phyloP scores from a whole-genome alignment of 2,113 vertebrate genomes.

The Cavia porcellus region DNA sequence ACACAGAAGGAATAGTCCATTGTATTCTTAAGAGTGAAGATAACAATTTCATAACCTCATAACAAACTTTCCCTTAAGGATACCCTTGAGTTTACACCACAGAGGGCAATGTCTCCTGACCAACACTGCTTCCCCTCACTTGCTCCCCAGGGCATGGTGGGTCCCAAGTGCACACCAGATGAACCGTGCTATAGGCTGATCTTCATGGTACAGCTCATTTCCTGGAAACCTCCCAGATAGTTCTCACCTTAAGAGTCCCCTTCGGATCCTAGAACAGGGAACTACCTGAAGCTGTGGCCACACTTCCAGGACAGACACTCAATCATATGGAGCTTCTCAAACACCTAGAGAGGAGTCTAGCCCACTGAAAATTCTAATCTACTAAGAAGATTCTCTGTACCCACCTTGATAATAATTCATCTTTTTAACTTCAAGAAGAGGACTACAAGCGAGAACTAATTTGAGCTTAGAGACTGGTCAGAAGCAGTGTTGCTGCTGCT shows the following conservation, averaged over 20 bases:
- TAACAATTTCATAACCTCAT: not conserved
- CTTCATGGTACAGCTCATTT: not conserved
- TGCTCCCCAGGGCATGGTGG: rapidly evolving
- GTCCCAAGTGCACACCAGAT: not conserved
- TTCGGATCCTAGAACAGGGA: not conserved
- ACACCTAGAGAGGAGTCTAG: not conserved
- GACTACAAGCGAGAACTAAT: not conserved
- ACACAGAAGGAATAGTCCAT: not conserved
- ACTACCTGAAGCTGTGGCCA: not conserved
- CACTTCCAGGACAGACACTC: not conserved
- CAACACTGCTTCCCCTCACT: not conserved
- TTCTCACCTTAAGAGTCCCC: not conserved
- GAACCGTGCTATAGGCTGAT: not conserved
- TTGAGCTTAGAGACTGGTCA: not conserved
- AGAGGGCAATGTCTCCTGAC: not conserved
- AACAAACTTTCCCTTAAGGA: slow-evolving; percentile 11
- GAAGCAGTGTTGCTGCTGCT: not conserved
- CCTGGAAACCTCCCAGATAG: not conserved
- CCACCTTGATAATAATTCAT: not conserved
- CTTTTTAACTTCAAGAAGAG: not conserved
- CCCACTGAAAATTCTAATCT: not conserved
- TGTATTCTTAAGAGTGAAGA: not conserved
- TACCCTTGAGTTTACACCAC: not conserved
- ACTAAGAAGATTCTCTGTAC: not conserved
- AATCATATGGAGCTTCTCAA: not conserved